Evolutionary conservation across 2,113 vertebrate species (phyloP), one percentile per base, ranked within the genome.

Genomic region (Colaptes auratus): DNA sequence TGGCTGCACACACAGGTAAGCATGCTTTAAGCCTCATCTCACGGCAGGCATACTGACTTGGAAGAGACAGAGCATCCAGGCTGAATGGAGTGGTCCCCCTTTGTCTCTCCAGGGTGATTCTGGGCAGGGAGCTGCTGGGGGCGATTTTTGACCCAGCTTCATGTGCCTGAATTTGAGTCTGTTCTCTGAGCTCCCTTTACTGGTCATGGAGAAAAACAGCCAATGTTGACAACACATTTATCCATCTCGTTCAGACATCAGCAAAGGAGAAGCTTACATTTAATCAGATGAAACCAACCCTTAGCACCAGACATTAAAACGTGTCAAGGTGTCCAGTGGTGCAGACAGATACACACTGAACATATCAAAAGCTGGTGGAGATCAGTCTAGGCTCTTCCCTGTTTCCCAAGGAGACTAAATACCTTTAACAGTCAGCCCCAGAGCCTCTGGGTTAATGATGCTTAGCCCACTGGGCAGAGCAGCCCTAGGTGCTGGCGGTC

Each of bases 201-300:
- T 60, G 21, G 64, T 58, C 3, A 0, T 35, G 31, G 61, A 84
- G 66, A 72, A 84, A 82, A 75, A 1, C 59, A 89, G 61, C 16
- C 25, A 27, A n/a, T 30, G 9, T 56, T 69, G 69, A 42, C 33
- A 65, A 65, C 46, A 19, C 2, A 7, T 46, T 73, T 80, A 69
- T 44, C 84, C 39, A n/a, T 77, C 72, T 88, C n/a, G 77, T 86
- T 78, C 61, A 92, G 91, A 81, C 65, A 71, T 70, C 83, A 77
- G 31, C 46, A 56, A 23, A 2, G 2, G 44, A 44, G 33, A 60
- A 77, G 23, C 52, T 90, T 71, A 52, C 8, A 1, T 86, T 71
- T 60, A 60, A 27, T 56, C 35, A 66, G 42, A 67, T 64, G 61
- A 65, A 91, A n/a, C 39, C 18, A 25, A 42, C 35, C 48, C 24